A percentile compares a stretch with the other conserved stretches of the same genome.
These are phyloP conservation scores for Penaeus monodon DNA, from an alignment of 2,888 invertebrate species.

Conservation along the genomic window DNA sequence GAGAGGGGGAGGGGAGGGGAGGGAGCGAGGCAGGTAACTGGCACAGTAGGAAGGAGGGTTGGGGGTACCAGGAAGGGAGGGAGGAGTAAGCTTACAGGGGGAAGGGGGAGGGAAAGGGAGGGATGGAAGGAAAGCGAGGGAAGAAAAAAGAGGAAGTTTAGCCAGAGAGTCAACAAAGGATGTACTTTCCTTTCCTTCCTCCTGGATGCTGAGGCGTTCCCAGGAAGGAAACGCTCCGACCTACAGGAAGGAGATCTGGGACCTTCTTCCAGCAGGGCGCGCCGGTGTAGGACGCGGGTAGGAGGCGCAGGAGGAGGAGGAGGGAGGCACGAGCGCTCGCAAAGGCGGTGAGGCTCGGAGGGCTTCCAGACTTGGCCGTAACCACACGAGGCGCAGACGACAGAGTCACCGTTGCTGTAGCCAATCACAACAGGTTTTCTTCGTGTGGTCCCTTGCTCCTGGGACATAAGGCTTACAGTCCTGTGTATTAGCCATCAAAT, in stretches of 20 bases:
- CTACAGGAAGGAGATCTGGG: not conserved
- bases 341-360: not conserved
- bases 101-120: not conserved
- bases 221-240: not conserved
- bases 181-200: constrained; percentile 3
- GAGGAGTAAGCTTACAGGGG: not conserved
- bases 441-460: constrained; percentile 6
- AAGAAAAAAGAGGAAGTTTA: no score
- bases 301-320: not conserved
- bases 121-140: constrained; percentile 2
- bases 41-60: not conserved
- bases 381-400: not conserved
- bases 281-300: not conserved
- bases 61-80: not conserved
- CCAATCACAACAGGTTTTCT: constrained; percentile 34
- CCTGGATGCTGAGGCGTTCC: not conserved
- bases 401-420: not conserved
- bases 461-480: constrained; percentile 29
- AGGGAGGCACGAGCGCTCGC: no score
- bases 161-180: no score
- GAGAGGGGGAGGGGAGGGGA: not conserved
- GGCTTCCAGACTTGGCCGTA: not conserved
- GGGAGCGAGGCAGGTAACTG: constrained; percentile 6
- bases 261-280: no score
- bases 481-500: constrained; percentile 9